Conservation (phyloP, 2,797 vertebrate genomes). For the Bradypus variegatus region DNA sequence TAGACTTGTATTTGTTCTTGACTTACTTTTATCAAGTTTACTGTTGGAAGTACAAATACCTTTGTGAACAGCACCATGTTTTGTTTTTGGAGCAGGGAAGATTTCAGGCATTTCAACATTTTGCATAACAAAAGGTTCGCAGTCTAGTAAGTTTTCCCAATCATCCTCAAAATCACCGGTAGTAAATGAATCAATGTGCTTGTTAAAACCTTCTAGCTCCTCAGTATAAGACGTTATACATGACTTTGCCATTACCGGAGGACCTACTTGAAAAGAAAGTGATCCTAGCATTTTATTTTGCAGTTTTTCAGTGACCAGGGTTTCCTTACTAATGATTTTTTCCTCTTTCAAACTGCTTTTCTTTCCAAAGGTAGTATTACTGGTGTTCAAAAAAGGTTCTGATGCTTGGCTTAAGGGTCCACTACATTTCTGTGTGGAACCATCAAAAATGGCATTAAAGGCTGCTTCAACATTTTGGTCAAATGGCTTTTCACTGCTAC, state of each 20-base stretch:
- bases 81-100: conserved; percentile 58
- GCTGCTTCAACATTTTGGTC: conserved; percentile 77
- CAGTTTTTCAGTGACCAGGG: background rate
- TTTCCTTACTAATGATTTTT: conserved; percentile 45
- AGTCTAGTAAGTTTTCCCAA: conserved; percentile 76
- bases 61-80: conserved; percentile 19
- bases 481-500: conserved; percentile 55
- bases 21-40: conserved; percentile 42
- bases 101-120: conserved; percentile 80
- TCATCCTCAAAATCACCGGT: conserved; percentile 81
- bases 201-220: conserved; percentile 2
- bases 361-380: conserved; percentile 47
- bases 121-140: conserved; percentile 82
- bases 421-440: conserved; percentile 81
- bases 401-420: conserved; percentile 78
- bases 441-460: conserved; percentile 71
- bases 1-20: conserved; percentile 39
- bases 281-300: background rate
- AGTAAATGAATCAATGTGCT: conserved; percentile 13
- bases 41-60: background rate
- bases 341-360: conserved; percentile 52
- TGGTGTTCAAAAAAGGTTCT: conserved; percentile 53
- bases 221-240: conserved; percentile 5
- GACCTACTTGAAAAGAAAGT: conserved; percentile 20
- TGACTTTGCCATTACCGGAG: conserved; percentile 4